Percentiles rank a stretch among this genome's conserved stretches.
These are phyloP conservation scores for Drosophila anomalata DNA, from an alignment of 2,888 invertebrate species.

Conservation along the genomic window DNA sequence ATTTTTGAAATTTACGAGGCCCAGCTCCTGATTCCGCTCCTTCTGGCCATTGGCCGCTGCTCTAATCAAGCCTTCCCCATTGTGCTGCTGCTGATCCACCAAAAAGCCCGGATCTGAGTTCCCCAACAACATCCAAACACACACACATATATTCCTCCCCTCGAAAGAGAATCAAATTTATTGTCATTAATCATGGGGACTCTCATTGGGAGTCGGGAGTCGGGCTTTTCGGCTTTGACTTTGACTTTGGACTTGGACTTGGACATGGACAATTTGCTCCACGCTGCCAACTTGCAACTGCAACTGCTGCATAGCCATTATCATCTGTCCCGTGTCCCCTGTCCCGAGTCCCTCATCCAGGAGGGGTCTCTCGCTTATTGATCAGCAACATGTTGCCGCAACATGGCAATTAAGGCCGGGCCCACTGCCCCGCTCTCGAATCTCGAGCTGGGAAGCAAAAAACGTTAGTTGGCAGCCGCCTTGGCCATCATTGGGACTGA, in stretches of 20 bases:
- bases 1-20: slow-evolving; percentile 72
- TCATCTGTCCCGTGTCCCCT: slow-evolving; percentile 67
- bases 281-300: slow-evolving; percentile 22
- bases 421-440: slow-evolving; percentile 41
- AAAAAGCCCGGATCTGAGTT: slow-evolving; percentile 23
- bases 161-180: slow-evolving; percentile 66
- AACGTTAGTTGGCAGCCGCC: slow-evolving; percentile 35
- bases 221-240: slow-evolving; percentile 36
- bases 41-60: slow-evolving; percentile 8
- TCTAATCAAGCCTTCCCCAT: slow-evolving; percentile 69
- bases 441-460: background rate
- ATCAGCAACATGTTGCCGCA: slow-evolving; percentile 78
- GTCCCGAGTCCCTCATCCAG: slow-evolving; percentile 49
- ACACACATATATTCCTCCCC: slow-evolving; percentile 13
- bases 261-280: slow-evolving; percentile 38
- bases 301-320: slow-evolving; percentile 69
- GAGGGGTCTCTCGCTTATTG: slow-evolving; percentile 54
- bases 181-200: slow-evolving; percentile 74
- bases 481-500: slow-evolving; percentile 35
- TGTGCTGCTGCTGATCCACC: slow-evolving; percentile 46
- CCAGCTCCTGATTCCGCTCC: slow-evolving; percentile 27
- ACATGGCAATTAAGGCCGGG: slow-evolving; percentile 78
- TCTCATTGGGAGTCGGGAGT: slow-evolving; percentile 31
- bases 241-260: slow-evolving; percentile 2
- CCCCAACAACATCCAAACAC: background rate